These are phyloP conservation scores for Ophonus ardosiacus DNA, from an alignment of 2,888 invertebrate genomes.

Conservation along the genomic window DNA sequence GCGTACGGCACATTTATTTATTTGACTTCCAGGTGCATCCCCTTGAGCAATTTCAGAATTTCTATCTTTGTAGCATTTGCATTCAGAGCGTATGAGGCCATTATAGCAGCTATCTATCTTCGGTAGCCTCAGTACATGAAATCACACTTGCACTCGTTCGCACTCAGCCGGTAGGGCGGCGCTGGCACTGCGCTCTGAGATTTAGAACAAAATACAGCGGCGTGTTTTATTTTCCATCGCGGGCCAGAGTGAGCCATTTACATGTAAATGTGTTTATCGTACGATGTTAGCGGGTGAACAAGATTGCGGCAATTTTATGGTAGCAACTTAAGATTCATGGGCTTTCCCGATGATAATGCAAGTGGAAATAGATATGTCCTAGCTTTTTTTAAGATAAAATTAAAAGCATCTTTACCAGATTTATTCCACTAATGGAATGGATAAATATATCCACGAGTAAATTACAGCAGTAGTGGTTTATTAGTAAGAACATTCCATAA, in stretches of 20 bases:
- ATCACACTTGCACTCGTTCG: conserved; percentile 25
- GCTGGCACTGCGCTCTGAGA: background rate
- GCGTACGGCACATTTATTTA: conserved; percentile 1
- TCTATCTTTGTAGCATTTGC: conserved; percentile 20
- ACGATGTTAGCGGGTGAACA: conserved; percentile 41
- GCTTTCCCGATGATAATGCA: conserved; percentile 39
- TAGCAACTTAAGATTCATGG: conserved; percentile 39
- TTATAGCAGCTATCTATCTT: conserved; percentile 48
- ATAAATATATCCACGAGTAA: background rate
- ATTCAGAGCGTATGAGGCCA: conserved; percentile 25
- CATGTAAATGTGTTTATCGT: conserved; percentile 57
- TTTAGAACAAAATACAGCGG: conserved; percentile 53
- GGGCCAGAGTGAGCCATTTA: conserved; percentile 50
- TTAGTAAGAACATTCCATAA: no score
- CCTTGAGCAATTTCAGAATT: conserved; percentile 28
- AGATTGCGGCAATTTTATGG: conserved; percentile 50
- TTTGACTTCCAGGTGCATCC: conserved; percentile 10
- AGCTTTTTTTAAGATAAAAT: background rate
- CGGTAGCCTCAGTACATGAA: conserved; percentile 32
- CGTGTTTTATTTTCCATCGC: conserved; percentile 49
- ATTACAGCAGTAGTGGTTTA: background rate
- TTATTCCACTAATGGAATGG: conserved; percentile 24
- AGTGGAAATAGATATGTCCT: conserved; percentile 4
- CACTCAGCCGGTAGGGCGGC: background rate
- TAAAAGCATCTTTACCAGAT: conserved; percentile 16